These are phyloP conservation scores for Papilio dardanus DNA, from an alignment of 1,140 invertebrate genomes.

Conservation along the genomic window DNA sequence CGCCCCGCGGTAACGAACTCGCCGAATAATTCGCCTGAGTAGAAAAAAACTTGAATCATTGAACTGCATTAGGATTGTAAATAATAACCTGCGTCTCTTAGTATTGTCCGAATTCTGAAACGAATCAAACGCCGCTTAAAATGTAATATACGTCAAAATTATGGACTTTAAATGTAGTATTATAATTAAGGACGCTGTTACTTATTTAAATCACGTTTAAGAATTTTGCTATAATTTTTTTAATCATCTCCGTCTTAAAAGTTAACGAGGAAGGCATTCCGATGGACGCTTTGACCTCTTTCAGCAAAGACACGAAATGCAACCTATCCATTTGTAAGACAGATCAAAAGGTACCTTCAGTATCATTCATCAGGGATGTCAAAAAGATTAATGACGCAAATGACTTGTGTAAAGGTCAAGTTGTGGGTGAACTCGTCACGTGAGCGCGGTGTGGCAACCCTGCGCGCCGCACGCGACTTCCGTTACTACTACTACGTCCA, in stretches of 20 bases:
- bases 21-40: not conserved
- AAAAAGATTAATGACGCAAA: not conserved
- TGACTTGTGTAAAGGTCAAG: not conserved
- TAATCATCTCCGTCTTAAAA: too few relatives aligned
- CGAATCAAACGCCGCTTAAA: too few relatives aligned
- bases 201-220: too few relatives aligned
- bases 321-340: not conserved
- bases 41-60: not conserved
- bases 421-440: not conserved
- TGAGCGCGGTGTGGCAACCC: not conserved
- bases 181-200: too few relatives aligned
- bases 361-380: not conserved
- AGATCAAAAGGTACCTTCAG: not conserved
- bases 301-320: not conserved
- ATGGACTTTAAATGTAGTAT: too few relatives aligned
- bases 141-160: too few relatives aligned
- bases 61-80: not conserved
- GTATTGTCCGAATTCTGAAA: too few relatives aligned
- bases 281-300: too few relatives aligned
- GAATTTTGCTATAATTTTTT: too few relatives aligned
- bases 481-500: too few relatives aligned
- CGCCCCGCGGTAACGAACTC: not conserved
- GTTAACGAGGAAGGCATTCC: too few relatives aligned
- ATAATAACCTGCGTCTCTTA: not conserved
- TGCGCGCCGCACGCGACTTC: not conserved